Percentiles rank a stretch among this genome's conserved stretches.
phyloP scores from a whole-genome alignment of 64 coral and sea anemone genomes.

The Hydrozoanthus tunicans region DNA sequence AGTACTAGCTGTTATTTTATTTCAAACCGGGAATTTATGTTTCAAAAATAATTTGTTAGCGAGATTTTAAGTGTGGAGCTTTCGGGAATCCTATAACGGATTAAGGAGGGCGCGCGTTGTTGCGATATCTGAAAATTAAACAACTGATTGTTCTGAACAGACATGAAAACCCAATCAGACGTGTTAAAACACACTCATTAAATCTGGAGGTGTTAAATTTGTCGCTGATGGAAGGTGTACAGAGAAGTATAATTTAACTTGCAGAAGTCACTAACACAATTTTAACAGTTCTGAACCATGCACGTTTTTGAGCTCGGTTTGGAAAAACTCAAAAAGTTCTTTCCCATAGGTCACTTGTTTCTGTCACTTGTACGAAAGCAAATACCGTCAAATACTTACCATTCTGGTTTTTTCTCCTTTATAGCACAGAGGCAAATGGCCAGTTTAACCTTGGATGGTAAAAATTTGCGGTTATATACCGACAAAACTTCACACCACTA shows the following conservation, averaged over 20 bases:
- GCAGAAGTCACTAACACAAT: background rate
- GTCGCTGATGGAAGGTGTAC: background rate
- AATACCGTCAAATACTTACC: background rate
- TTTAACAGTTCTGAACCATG: too few species aligned
- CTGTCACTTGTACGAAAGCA: background rate
- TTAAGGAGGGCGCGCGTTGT: background rate
- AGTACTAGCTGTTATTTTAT: background rate
- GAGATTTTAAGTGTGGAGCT: background rate
- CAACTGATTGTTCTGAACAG: background rate
- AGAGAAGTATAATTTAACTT: background rate
- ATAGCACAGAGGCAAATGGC: background rate
- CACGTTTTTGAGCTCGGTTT: too few species aligned
- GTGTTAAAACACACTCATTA: background rate
- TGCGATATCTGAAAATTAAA: background rate
- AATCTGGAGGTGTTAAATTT: background rate
- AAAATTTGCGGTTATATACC: background rate
- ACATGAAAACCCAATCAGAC: background rate
- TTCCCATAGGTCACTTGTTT: background rate
- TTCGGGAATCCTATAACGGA: background rate
- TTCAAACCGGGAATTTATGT: background rate
- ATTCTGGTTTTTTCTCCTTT: background rate
- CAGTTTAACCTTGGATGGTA: background rate
- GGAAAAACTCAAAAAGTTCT: background rate
- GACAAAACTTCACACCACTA: background rate
- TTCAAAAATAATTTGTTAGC: too few species aligned